Evolutionary conservation across 2,888 invertebrate species (phyloP).

Genomic region (Actias luna): DNA sequence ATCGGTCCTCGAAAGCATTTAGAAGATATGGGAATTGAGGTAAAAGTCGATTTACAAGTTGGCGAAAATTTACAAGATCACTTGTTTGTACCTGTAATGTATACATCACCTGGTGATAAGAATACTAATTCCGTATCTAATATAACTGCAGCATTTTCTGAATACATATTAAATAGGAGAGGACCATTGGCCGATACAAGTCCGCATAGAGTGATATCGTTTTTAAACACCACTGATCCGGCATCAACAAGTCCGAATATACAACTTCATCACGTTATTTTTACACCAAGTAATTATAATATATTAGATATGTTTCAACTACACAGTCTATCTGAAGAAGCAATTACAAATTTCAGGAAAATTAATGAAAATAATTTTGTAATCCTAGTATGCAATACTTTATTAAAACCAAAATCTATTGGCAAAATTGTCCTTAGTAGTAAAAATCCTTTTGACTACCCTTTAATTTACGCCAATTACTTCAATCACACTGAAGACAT

Average conservation of each 20-base stretch:
- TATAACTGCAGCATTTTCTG: constrained; percentile 49
- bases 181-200: constrained; percentile 73
- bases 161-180: constrained; percentile 70
- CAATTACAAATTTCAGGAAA: constrained; percentile 39
- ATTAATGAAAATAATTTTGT: constrained; percentile 48
- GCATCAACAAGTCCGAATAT: constrained; percentile 50
- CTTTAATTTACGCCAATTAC: constrained; percentile 84
- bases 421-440: constrained; percentile 86
- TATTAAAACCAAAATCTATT: constrained; percentile 85
- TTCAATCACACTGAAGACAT: constrained; percentile 80
- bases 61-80: constrained; percentile 80
- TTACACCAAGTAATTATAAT: constrained; percentile 45
- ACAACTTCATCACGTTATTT: constrained; percentile 52
- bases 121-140: constrained; percentile 39
- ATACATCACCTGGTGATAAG: constrained; percentile 47
- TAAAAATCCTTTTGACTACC: constrained; percentile 84
- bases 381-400: constrained; percentile 76
- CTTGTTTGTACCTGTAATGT: constrained; percentile 58
- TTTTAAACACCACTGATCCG: constrained; percentile 56
- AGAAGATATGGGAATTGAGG: constrained; percentile 53
- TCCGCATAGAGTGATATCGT: constrained; percentile 54
- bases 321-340: constrained; percentile 47
- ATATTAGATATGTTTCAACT: constrained; percentile 44
- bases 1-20: constrained; percentile 73
- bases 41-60: constrained; percentile 70